These are phyloP conservation scores for Leptinotarsa juncta DNA, from an alignment of 2,888 invertebrate species.

Conservation along the genomic window DNA sequence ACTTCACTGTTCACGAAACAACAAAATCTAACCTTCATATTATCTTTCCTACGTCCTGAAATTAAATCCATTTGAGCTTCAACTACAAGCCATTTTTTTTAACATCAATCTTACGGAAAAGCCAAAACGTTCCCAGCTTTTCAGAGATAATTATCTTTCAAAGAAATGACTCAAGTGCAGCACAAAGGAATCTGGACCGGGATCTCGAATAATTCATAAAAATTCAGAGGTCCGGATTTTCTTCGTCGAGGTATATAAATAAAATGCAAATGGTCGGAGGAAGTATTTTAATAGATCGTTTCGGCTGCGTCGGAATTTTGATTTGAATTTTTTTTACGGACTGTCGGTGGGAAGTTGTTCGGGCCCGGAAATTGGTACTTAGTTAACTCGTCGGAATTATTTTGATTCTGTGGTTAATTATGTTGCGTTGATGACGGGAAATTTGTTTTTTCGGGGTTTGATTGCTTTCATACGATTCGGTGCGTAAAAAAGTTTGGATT, in stretches of 20 bases:
- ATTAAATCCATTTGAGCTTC: background rate
- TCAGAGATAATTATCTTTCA: background rate
- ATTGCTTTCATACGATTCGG: too few relatives aligned
- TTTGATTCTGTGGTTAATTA: background rate
- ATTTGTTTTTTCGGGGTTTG: background rate
- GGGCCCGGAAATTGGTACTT: slow-evolving; percentile 3
- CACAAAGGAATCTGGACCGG: slow-evolving; percentile 1
- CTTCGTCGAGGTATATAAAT: slow-evolving; percentile 10
- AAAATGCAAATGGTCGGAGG: slow-evolving; percentile 16
- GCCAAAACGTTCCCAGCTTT: background rate
- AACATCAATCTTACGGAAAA: background rate
- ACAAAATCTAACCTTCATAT: background rate
- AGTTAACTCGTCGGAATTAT: background rate
- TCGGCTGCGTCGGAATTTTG: slow-evolving; percentile 11
- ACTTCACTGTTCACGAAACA: background rate
- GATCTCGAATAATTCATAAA: slow-evolving; percentile 2
- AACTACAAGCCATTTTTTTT: background rate
- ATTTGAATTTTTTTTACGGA: slow-evolving; percentile 6
- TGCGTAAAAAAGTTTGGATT: too few relatives aligned
- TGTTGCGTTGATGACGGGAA: background rate
- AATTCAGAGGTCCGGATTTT: slow-evolving; percentile 12
- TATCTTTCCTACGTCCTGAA: background rate
- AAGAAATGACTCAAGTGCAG: slow-evolving; percentile 4
- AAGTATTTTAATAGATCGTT: slow-evolving; percentile 16
- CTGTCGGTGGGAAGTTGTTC: slow-evolving; percentile 6